Percentiles rank a stretch among this genome's conserved stretches.
Conservation (phyloP, 2,888 invertebrate species). For the Parnassius glacialis region DNA sequence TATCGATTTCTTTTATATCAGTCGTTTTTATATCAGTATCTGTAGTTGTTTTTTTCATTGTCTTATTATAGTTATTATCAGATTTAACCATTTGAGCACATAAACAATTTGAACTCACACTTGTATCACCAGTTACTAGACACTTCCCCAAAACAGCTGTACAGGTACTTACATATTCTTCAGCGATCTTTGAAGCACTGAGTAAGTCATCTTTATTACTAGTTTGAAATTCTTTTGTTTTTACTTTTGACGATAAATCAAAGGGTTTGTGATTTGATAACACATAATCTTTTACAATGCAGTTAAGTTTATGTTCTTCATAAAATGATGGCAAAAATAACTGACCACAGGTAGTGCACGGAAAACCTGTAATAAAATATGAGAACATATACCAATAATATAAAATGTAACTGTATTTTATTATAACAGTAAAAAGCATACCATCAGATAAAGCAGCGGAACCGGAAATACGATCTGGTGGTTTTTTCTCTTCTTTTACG, state of each 20-base stretch:
- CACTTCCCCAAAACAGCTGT: slow-evolving; percentile 51
- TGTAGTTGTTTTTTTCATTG: slow-evolving; percentile 19
- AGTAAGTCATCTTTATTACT: slow-evolving; percentile 19
- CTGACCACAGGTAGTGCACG: not conserved
- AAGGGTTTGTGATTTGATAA: not conserved
- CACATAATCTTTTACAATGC: not conserved
- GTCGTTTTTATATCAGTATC: slow-evolving; percentile 3
- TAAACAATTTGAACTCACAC: slow-evolving; percentile 44
- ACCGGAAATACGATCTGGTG: not conserved
- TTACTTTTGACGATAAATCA: not conserved
- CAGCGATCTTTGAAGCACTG: slow-evolving; percentile 31
- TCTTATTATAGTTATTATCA: slow-evolving; percentile 36
- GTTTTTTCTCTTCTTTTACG: not conserved
- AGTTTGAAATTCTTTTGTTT: slow-evolving; percentile 19
- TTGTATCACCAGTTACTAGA: slow-evolving; percentile 42
- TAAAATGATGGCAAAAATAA: not conserved
- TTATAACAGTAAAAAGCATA: not conserved
- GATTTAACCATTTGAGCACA: slow-evolving; percentile 49
- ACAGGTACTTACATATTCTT: slow-evolving; percentile 39
- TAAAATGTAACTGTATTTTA: not conserved
- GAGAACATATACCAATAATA: not conserved
- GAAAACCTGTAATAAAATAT: slow-evolving; percentile 3
- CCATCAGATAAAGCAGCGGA: not conserved
- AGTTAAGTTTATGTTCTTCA: slow-evolving; percentile 3
- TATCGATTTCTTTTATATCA: not conserved